These are phyloP conservation scores for Lagenorhynchus albirostris DNA, from an alignment of 2,113 vertebrate genomes.

Conservation along the genomic window DNA sequence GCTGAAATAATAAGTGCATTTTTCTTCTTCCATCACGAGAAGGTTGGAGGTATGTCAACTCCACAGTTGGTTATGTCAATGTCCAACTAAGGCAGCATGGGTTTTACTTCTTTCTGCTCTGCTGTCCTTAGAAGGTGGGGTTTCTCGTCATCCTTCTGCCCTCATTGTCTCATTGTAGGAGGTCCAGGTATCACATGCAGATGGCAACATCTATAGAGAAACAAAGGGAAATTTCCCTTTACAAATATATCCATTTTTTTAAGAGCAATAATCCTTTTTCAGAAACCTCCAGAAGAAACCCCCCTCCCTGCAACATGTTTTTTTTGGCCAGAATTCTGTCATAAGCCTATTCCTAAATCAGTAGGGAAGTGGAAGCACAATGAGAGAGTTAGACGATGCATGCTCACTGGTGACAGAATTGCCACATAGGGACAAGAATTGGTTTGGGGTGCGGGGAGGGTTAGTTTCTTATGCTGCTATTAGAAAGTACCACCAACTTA, in stretches of 20 bases:
- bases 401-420: not conserved
- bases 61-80: not conserved
- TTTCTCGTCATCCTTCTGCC: not conserved
- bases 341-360: not conserved
- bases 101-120: not conserved
- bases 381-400: not conserved
- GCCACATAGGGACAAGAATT: not conserved
- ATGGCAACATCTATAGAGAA: not conserved
- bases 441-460: not conserved
- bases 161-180: not conserved
- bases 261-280: not conserved
- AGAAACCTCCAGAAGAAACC: not conserved
- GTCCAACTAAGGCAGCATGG: not conserved
- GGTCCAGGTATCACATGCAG: not conserved
- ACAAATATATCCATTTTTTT: not conserved
- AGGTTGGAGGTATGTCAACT: not conserved
- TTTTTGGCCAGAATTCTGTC: not conserved
- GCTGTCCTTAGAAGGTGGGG: not conserved
- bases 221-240: not conserved
- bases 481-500: not conserved
- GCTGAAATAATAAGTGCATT: not conserved
- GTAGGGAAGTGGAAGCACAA: not conserved
- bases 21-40: not conserved
- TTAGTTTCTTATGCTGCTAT: not conserved
- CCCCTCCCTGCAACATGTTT: not conserved